These are phyloP conservation scores for Drosophila tristis DNA, from an alignment of 1,140 invertebrate species.

Conservation along the genomic window DNA sequence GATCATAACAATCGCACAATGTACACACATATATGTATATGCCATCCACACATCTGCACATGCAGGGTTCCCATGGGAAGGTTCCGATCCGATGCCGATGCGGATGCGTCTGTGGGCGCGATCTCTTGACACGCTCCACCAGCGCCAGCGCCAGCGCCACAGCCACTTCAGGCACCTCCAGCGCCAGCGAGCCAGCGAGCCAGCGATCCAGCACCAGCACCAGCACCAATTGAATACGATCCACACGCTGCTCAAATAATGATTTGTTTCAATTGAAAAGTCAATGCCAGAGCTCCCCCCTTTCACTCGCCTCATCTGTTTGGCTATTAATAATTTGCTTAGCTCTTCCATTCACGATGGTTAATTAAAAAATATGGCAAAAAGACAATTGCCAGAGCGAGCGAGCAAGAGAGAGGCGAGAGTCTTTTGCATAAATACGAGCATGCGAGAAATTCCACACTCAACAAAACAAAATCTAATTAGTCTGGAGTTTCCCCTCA, in stretches of 20 bases:
- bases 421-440: slow-evolving; percentile 35
- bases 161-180: background rate
- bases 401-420: slow-evolving; percentile 8
- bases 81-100: slow-evolving; percentile 38
- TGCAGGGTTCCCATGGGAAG: slow-evolving; percentile 32
- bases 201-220: slow-evolving; percentile 9
- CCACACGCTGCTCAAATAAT: slow-evolving; percentile 74
- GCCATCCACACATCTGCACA: slow-evolving; percentile 22
- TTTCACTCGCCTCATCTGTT: slow-evolving; percentile 13
- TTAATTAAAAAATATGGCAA: slow-evolving; percentile 54
- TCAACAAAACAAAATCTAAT: slow-evolving; percentile 43
- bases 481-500: slow-evolving; percentile 1
- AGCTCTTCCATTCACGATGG: slow-evolving; percentile 22
- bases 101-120: slow-evolving; percentile 59
- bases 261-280: slow-evolving; percentile 82
- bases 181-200: background rate
- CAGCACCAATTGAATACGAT: slow-evolving; percentile 62
- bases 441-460: slow-evolving; percentile 15
- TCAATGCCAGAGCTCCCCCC: slow-evolving; percentile 62
- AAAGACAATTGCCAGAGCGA: slow-evolving; percentile 28
- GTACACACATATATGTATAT: slow-evolving; percentile 16
- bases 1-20: slow-evolving; percentile 37
- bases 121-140: slow-evolving; percentile 74
- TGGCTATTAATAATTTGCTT: slow-evolving; percentile 53
- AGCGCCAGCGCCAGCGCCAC: slow-evolving; percentile 18